Conservation (phyloP, 2,797 vertebrate genomes). For the Xiphorhynchus erythropygius region DNA sequence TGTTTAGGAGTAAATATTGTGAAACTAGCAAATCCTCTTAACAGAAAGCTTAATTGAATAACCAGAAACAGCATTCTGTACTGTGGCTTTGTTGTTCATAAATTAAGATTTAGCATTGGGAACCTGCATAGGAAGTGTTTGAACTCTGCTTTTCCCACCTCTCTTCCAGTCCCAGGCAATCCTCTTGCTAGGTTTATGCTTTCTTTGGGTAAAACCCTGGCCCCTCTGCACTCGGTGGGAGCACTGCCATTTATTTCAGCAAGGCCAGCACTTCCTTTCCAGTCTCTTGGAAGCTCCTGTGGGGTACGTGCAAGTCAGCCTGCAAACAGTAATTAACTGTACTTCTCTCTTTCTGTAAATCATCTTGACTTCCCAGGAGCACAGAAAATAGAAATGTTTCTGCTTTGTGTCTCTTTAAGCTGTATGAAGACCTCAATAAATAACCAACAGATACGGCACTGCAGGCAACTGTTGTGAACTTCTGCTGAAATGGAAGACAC, state of each 20-base stretch:
- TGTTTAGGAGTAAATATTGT: not conserved
- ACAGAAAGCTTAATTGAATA: not conserved
- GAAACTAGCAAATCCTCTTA: not conserved
- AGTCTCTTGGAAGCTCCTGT: not conserved
- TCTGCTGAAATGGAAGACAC: not conserved
- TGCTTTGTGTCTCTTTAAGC: not conserved
- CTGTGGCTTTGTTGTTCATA: not conserved
- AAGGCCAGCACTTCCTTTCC: not conserved
- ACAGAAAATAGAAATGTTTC: not conserved
- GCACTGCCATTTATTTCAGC: not conserved
- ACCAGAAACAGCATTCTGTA: not conserved
- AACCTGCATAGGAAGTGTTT: not conserved
- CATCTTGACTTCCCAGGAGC: not conserved
- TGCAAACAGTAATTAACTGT: not conserved
- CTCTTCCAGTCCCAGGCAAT: not conserved
- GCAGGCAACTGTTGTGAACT: not conserved
- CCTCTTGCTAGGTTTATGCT: not conserved
- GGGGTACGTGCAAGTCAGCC: not conserved
- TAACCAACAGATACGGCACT: not conserved
- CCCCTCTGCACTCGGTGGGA: not conserved
- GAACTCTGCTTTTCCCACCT: not conserved
- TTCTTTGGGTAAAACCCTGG: not conserved
- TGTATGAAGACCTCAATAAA: not conserved
- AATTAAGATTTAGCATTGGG: not conserved
- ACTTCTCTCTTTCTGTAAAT: not conserved